Base-by-base conservation (phyloP, 2,113 vertebrate species). In the Pollachius pollachius region DNA sequence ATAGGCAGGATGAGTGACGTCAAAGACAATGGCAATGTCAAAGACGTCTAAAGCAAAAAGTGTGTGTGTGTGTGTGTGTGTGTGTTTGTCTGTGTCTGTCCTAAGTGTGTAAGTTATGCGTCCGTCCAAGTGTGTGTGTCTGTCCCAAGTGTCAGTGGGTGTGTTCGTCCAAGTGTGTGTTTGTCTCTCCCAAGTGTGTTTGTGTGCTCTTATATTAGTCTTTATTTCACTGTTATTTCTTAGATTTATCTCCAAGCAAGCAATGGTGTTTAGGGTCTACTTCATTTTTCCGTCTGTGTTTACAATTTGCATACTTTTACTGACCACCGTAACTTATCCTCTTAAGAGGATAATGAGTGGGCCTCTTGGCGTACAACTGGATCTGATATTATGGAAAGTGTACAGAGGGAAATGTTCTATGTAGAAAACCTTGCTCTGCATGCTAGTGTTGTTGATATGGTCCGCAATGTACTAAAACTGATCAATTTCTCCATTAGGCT, bases 151-250 rank as follows among this genome's bases (percentile, higher is more conserved):
- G 30, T 34, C 30, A 23, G 23, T 48, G 41, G 12, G 41, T 48
- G 41, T 48, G 5, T 48, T 2, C 11, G 41, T 48, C 9, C 12
- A 13, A 12, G 41, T 48, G 41, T 48, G 41, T 48, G 5, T 48
- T 9, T 48, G 41, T 48, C 30, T 34, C 30, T 34, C 30, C 30
- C 30, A 34, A 34, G 41, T 48, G 41, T 48, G 41, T 48, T 9
- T 48, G 41, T 48, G 41, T 9, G 41, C 12, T 13, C 2, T 11
- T 13, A 48, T 9, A 48, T 48, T 9, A 5, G 0, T 52, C 67
- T 72, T 72, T 80, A 72, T 77, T 80, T 73, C 52, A 72, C 69
- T 48, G 41, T 48, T 48, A 34, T 54, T 74, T 37, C 17, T 17
- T 13, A 15, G 21, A 61, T 67, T 59, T 65, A 17, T 70, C 18